Evolutionary conservation across 2,113 vertebrate species (phyloP).

Genomic region (Rhadina sibilatrix): DNA sequence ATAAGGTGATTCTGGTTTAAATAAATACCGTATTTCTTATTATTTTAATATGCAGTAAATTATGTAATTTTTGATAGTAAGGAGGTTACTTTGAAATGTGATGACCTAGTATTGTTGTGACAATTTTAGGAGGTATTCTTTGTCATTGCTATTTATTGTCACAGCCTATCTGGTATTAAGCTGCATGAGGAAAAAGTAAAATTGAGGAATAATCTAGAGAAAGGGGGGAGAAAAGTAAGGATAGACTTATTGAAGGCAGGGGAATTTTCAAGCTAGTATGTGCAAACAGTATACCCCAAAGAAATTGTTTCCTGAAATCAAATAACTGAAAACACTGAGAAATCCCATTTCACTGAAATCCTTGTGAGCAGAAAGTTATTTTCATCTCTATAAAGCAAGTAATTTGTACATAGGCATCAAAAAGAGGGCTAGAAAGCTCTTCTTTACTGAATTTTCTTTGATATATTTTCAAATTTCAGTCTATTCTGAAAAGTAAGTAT

Average conservation of each 20-base stretch:
- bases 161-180: not conserved
- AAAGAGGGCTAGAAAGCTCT: not conserved
- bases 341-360: not conserved
- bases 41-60: not conserved
- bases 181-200: not conserved
- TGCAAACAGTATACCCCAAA: not conserved
- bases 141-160: not conserved
- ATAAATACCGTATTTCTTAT: not conserved
- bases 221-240: not conserved
- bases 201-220: not conserved
- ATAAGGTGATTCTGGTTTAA: not conserved
- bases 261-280: not conserved
- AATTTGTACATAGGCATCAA: not conserved
- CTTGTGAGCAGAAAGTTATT: not conserved
- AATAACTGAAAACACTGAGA: not conserved
- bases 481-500: not conserved
- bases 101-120: not conserved
- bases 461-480: not conserved
- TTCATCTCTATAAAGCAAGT: not conserved
- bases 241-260: not conserved
- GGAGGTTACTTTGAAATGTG: not conserved
- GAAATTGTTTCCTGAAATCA: not conserved
- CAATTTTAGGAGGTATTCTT: not conserved
- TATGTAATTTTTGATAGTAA: not conserved
- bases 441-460: not conserved